These are phyloP conservation scores for Cactoblastis cactorum DNA, from an alignment of 2,888 invertebrate species.

Conservation along the genomic window DNA sequence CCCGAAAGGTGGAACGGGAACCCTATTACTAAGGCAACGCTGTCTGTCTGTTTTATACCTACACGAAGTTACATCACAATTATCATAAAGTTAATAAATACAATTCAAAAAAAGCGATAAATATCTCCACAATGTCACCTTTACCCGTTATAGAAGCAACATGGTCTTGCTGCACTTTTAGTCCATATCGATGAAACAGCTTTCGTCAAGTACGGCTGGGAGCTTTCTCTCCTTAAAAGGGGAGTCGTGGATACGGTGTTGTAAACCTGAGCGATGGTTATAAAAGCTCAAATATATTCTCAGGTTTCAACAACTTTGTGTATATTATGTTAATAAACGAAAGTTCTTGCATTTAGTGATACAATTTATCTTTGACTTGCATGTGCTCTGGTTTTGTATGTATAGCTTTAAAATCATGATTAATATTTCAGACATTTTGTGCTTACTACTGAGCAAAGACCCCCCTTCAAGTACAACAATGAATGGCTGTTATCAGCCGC, in stretches of 20 bases:
- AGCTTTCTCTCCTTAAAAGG: slow-evolving; percentile 11
- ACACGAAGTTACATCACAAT: not conserved
- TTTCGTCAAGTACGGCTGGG: slow-evolving; percentile 6
- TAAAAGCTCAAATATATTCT: not conserved
- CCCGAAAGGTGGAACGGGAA: no score
- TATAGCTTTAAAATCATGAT: no score
- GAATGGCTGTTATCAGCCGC: no score
- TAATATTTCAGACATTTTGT: no score
- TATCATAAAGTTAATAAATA: no score
- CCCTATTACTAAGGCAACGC: no score
- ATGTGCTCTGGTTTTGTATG: no score
- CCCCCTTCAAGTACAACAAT: no score
- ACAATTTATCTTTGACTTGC: no score
- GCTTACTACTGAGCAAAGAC: no score
- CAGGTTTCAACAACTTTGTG: not conserved
- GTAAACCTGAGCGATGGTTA: slow-evolving; percentile 5
- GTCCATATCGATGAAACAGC: slow-evolving; percentile 7
- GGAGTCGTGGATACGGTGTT: not conserved
- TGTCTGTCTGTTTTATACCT: not conserved
- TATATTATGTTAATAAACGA: not conserved
- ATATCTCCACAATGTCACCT: not conserved
- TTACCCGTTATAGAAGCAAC: not conserved
- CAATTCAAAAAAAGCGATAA: no score
- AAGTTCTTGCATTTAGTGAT: no score
- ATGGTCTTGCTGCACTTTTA: slow-evolving; percentile 3